Evolutionary conservation across 2,113 vertebrate species (phyloP), one percentile per base, ranked within the genome.

Genomic region (Myrmecophaga tridactyla): DNA sequence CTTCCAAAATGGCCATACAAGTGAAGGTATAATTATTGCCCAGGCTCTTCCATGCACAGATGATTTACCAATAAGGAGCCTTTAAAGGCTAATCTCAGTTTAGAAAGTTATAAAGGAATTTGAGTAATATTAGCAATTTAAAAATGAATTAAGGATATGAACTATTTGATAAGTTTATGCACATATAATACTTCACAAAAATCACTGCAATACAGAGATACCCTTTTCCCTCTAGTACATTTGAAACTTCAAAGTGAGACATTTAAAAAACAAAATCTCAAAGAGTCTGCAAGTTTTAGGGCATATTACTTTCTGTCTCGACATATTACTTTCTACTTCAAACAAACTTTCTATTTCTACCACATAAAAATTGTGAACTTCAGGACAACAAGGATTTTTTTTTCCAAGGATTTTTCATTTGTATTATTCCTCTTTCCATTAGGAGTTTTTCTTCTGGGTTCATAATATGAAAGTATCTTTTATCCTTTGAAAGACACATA

Each of bases 81-180:
- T 65, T 75, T 86, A 39, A 92, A 85, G 51, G 81, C 1, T 80
- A 83, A 86, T n/a, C 2, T 2, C 11, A 80, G 15, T 21, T 92
- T 65, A 86, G 86, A 84, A 89, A 85, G 80, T 81, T 6, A 43
- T 25, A 67, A 91, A 76, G 87, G 0, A 75, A 90, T 80, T 84
- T n/a, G 85, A 41, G 0, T 36, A 85, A 65, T 69, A 46, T 73
- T 86, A 56, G 76, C 60, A 85, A 23, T 31, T 29, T 7, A 36
- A 75, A 82, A 62, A 67, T 60, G 5, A 96, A 51, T 15, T 56
- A 83, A 97, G 15, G n/a, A 80, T 83, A 14, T 78, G 29, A 96
- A 62, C 56, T 29, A 29, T 89, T 78, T 46, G 5, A 41, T 3
- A 82, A 88, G 21, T 60, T 12, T 78, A 46, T 20, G 1, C 34